Percentiles rank a stretch among this genome's conserved stretches.
Conservation (phyloP, 2,113 vertebrate genomes). For the Clarias macrocephalus region DNA sequence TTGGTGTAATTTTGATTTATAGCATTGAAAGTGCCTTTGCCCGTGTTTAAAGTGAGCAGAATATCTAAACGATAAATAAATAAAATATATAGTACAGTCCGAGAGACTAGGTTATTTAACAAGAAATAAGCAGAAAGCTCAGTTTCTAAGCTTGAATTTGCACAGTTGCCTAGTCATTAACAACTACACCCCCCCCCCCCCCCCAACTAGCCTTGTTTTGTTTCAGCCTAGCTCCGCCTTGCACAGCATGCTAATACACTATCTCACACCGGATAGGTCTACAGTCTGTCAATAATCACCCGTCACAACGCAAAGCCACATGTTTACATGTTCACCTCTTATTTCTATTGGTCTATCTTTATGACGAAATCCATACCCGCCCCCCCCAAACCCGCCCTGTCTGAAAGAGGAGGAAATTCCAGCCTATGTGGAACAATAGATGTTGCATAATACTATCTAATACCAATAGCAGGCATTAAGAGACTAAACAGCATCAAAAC, state of each 20-base stretch:
- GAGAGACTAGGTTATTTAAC: not conserved
- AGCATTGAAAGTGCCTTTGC: not conserved
- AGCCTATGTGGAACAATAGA: conserved; percentile 64
- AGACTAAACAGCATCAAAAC: not conserved
- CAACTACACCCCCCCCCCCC: conserved; percentile 46
- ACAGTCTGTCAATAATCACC: conserved; percentile 56
- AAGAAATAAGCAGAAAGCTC: not conserved
- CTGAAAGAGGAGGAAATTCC: conserved; percentile 67
- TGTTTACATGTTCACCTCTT: not conserved
- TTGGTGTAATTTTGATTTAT: not conserved
- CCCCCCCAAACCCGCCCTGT: conserved; percentile 49
- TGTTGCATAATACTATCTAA: conserved; percentile 16
- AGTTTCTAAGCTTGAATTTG: not conserved
- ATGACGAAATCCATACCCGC: conserved; percentile 49
- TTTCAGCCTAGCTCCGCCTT: conserved; percentile 60
- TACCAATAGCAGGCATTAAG: not conserved
- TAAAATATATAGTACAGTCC: not conserved
- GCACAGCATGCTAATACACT: not conserved
- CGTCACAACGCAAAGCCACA: not conserved
- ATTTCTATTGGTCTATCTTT: conserved; percentile 53
- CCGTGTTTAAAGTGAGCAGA: not conserved
- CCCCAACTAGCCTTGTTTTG: conserved; percentile 70
- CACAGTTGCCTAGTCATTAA: conserved; percentile 36
- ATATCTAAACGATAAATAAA: not conserved
- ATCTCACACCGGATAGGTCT: conserved; percentile 55